phyloP scores from a whole-genome alignment of 2,113 vertebrate genomes.

The Xyrauchen texanus region DNA sequence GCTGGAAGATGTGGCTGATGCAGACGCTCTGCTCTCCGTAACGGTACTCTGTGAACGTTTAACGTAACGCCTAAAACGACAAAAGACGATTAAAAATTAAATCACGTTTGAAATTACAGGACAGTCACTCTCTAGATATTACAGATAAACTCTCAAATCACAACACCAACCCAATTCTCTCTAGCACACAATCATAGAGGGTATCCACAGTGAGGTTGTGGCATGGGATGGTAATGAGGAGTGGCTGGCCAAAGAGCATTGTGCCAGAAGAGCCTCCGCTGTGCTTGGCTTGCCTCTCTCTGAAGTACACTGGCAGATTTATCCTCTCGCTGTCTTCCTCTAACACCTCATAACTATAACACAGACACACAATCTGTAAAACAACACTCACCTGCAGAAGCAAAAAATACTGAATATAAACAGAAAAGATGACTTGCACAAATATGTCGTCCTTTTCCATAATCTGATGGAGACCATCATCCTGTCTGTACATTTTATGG shows the following conservation, averaged over 20 bases:
- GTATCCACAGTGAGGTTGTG: conserved; percentile 84
- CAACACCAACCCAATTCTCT: conserved; percentile 85
- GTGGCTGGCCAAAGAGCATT: conserved; percentile 88
- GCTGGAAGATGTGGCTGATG: conserved; percentile 68
- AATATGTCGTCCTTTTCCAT: conserved; percentile 96
- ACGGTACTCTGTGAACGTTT: conserved; percentile 77
- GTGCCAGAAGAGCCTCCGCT: conserved; percentile 79
- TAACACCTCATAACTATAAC: conserved; percentile 85
- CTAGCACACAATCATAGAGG: conserved; percentile 83
- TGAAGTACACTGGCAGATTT: conserved; percentile 90
- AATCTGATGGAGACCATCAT: conserved; percentile 92
- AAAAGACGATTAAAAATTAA: not conserved
- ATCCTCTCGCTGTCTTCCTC: conserved; percentile 75
- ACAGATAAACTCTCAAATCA: not conserved
- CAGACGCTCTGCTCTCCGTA: conserved; percentile 66
- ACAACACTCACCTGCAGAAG: not conserved
- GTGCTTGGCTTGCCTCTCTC: conserved; percentile 85
- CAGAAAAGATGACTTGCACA: conserved; percentile 78
- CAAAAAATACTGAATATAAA: not conserved
- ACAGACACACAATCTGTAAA: not conserved
- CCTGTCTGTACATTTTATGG: conserved; percentile 93
- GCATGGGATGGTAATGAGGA: conserved; percentile 85
- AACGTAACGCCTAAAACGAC: conserved; percentile 82
- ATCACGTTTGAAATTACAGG: not conserved
- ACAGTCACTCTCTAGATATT: not conserved